Evolutionary conservation across 2,888 invertebrate genomes (phyloP).

Genomic region (Pimpla rufipes): DNA sequence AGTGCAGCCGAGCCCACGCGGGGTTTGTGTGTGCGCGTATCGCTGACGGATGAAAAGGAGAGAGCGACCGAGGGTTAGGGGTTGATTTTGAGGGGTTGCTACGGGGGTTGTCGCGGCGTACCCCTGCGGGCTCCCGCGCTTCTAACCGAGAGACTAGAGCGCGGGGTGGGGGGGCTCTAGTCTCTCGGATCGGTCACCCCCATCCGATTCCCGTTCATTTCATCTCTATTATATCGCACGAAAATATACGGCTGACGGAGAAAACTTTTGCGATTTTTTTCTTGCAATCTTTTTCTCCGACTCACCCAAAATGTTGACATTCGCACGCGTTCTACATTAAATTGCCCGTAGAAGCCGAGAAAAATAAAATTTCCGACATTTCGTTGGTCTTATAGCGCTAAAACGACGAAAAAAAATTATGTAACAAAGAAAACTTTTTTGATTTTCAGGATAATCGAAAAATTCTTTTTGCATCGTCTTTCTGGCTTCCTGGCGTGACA

Average conservation of each 20-base stretch:
- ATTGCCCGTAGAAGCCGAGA: background rate
- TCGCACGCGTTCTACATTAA: background rate
- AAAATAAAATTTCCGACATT: background rate
- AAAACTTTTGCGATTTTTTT: constrained; percentile 26
- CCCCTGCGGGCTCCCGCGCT: constrained; percentile 84
- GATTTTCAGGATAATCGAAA: background rate
- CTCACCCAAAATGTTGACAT: background rate
- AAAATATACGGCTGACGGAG: constrained; percentile 47
- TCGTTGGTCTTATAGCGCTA: background rate
- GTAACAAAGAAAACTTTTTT: constrained; percentile 36
- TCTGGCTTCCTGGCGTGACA: background rate
- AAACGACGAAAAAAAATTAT: background rate
- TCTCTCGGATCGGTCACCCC: constrained; percentile 74
- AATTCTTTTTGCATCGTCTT: background rate
- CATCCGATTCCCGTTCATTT: constrained; percentile 71
- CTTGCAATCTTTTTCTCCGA: background rate
- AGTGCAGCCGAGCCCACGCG: constrained; percentile 28
- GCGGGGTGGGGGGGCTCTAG: constrained; percentile 70
- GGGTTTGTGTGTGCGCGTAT: constrained; percentile 55
- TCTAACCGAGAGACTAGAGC: constrained; percentile 74
- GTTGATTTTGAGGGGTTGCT: constrained; percentile 86
- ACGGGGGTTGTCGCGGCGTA: constrained; percentile 85
- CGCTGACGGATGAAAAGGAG: constrained; percentile 70
- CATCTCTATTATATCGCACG: constrained; percentile 47
- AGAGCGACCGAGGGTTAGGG: constrained; percentile 72